Conservation (phyloP, 2,888 invertebrate species). For the Lacanobia wlatinum region DNA sequence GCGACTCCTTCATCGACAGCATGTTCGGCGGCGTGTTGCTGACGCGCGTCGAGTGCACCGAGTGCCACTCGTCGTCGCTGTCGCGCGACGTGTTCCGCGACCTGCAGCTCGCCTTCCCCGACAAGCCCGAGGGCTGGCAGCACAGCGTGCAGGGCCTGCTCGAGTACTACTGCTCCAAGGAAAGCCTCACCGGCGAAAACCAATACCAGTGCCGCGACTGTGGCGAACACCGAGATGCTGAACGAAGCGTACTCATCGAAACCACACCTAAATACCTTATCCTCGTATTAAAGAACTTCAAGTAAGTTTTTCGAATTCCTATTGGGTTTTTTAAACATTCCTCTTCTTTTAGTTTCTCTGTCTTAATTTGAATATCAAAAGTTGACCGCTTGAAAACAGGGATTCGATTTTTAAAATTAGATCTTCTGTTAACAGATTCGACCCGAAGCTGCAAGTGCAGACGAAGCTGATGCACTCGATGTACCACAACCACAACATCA, state of each 20-base stretch:
- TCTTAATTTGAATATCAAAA: slow-evolving; percentile 11
- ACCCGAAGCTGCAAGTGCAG: slow-evolving; percentile 91
- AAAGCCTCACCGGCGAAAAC: slow-evolving; percentile 95
- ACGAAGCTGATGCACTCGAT: slow-evolving; percentile 95
- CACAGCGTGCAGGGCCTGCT: slow-evolving; percentile 94
- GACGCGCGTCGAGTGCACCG: slow-evolving; percentile 94
- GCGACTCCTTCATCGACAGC: slow-evolving; percentile 90
- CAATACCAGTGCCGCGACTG: slow-evolving; percentile 95
- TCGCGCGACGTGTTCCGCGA: slow-evolving; percentile 95
- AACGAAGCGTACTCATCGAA: slow-evolving; percentile 90
- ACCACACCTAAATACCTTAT: slow-evolving; percentile 95
- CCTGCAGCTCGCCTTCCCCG: slow-evolving; percentile 94
- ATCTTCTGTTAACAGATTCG: slow-evolving; percentile 75
- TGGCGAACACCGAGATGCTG: slow-evolving; percentile 94
- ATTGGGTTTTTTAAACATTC: neutral
- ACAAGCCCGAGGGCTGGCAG: slow-evolving; percentile 83
- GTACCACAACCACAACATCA: slow-evolving; percentile 90
- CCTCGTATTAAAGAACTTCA: slow-evolving; percentile 95
- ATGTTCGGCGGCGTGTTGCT: slow-evolving; percentile 95
- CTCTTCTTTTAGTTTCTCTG: slow-evolving; percentile 42
- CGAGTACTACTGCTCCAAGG: slow-evolving; percentile 94
- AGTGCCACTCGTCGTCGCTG: slow-evolving; percentile 93
- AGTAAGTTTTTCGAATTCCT: slow-evolving; percentile 75
- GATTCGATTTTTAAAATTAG: slow-evolving; percentile 39
- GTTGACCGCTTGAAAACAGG: neutral